Percentiles rank a stretch among this genome's conserved stretches.
Evolutionary conservation across 2,797 vertebrate species (phyloP).

Genomic region (Enteromius radiatus): DNA sequence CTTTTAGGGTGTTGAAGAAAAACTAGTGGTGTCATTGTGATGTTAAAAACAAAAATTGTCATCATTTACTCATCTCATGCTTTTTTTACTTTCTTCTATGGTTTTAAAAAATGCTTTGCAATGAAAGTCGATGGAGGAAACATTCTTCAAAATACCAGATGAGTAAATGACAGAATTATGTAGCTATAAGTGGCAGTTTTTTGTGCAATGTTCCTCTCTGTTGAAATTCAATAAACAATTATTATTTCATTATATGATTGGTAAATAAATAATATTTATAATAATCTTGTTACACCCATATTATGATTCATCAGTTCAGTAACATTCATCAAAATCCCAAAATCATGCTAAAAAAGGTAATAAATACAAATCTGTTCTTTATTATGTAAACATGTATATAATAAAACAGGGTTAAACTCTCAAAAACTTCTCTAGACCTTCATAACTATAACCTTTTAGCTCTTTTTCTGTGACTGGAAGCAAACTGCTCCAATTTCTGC

Average conservation of each 20-base stretch:
- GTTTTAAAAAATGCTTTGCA: background rate
- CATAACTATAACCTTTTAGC: background rate
- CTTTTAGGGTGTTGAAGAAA: background rate
- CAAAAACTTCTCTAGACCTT: constrained; percentile 3
- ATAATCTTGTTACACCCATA: constrained; percentile 34
- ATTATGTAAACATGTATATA: constrained; percentile 64
- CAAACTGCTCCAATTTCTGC: background rate
- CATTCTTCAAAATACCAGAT: background rate
- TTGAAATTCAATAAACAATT: background rate
- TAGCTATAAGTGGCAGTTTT: background rate
- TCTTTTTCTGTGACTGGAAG: background rate
- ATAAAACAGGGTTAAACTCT: constrained; percentile 20
- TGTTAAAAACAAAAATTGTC: background rate
- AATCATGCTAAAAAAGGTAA: constrained; percentile 58
- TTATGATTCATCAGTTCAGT: constrained; percentile 25
- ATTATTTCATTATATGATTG: background rate
- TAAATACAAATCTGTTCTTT: constrained; percentile 55
- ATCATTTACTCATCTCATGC: background rate
- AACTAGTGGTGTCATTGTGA: background rate
- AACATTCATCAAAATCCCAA: constrained; percentile 46
- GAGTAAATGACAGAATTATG: background rate
- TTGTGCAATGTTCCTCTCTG: background rate
- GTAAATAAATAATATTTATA: constrained; percentile 23
- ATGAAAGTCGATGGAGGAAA: background rate
- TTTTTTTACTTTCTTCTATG: background rate